phyloP scores from a whole-genome alignment of 2,888 invertebrate species.

The Odontothrips loti region DNA sequence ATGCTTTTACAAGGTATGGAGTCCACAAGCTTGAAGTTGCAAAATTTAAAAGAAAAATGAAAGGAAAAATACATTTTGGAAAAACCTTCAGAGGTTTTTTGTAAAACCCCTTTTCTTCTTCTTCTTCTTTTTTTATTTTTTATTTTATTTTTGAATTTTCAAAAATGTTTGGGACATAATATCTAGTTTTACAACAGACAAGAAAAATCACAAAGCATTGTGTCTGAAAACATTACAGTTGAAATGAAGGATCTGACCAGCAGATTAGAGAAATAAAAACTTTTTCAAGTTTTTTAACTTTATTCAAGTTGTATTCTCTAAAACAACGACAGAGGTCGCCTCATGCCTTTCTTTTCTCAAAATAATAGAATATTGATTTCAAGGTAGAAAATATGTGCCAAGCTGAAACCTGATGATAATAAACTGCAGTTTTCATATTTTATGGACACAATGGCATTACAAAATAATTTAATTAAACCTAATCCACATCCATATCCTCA shows the following conservation, averaged over 20 bases:
- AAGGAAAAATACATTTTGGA: background rate
- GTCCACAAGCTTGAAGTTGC: background rate
- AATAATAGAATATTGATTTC: no score
- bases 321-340: background rate
- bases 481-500: constrained; percentile 12
- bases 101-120: no score
- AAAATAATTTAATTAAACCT: background rate
- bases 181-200: no score
- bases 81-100: no score
- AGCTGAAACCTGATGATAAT: no score
- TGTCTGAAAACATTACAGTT: background rate
- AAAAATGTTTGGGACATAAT: no score
- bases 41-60: background rate
- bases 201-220: no score
- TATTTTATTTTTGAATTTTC: no score
- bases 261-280: background rate
- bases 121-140: no score
- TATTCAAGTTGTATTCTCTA: background rate
- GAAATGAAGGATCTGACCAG: background rate
- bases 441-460: background rate
- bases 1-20: background rate
- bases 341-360: no score
- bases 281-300: constrained; percentile 4
- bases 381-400: no score
- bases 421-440: background rate